Conservation (phyloP, 37 sponge, comb jelly and placozoan species). For the Crambe crambe region DNA sequence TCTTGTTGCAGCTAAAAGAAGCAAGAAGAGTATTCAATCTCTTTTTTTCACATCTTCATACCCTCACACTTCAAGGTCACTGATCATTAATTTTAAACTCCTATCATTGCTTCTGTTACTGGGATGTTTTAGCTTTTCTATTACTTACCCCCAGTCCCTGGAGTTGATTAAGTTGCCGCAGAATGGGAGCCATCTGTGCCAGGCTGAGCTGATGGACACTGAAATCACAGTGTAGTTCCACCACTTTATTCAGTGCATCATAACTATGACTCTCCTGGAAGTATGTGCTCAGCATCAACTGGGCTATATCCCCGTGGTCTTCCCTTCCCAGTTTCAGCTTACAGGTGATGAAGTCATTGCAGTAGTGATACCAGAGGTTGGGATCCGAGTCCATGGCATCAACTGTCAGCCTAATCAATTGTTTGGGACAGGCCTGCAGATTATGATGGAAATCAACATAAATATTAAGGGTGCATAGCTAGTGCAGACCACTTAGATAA, state of each 20-base stretch:
- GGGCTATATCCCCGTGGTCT: constrained; percentile 11
- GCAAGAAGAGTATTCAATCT: too few relatives aligned
- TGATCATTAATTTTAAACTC: not conserved
- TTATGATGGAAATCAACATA: not conserved
- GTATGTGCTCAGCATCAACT: constrained; percentile 27
- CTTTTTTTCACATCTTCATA: too few relatives aligned
- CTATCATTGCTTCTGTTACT: not conserved
- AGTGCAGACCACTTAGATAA: too few relatives aligned
- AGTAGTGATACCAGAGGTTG: constrained; percentile 57
- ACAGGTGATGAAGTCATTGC: constrained; percentile 53
- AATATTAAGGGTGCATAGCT: not conserved
- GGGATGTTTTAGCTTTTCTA: not conserved
- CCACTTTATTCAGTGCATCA: not conserved
- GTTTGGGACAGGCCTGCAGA: not conserved
- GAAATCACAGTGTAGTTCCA: constrained; percentile 37
- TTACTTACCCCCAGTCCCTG: not conserved
- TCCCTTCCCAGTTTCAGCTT: constrained; percentile 23
- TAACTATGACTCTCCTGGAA: constrained; percentile 12
- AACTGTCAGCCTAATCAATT: not conserved
- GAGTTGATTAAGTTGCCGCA: constrained; percentile 56
- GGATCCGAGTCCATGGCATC: constrained; percentile 22
- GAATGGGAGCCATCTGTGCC: constrained; percentile 50
- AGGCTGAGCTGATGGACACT: constrained; percentile 51
- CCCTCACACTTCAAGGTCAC: too few relatives aligned
- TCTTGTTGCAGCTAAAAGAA: not conserved